Evolutionary conservation across 2,113 vertebrate species (phyloP).

Genomic region (Planiliza haematocheilus): DNA sequence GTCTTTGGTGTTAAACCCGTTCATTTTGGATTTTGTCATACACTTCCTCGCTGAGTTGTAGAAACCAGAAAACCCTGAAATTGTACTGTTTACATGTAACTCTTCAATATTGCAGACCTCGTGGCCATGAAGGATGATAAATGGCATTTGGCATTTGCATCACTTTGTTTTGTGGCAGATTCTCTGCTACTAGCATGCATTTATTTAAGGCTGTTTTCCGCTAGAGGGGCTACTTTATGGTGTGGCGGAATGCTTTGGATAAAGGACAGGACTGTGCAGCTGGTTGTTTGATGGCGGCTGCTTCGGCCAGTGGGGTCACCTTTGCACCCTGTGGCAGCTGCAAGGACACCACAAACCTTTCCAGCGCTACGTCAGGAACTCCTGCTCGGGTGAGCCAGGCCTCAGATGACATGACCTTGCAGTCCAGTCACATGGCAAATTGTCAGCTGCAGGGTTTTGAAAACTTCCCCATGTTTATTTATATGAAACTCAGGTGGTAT

Average conservation of each 20-base stretch:
- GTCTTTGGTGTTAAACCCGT: slow-evolving; percentile 82
- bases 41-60: slow-evolving; percentile 78
- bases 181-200: slow-evolving; percentile 68
- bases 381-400: slow-evolving; percentile 15
- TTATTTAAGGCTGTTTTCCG: slow-evolving; percentile 76
- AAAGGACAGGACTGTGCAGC: slow-evolving; percentile 61
- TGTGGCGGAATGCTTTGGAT: slow-evolving; percentile 57
- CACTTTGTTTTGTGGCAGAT: slow-evolving; percentile 78
- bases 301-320: slow-evolving; percentile 59
- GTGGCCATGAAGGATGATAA: slow-evolving; percentile 79
- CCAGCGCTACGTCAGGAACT: slow-evolving; percentile 25
- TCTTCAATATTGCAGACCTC: slow-evolving; percentile 78
- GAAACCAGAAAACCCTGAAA: slow-evolving; percentile 86
- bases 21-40: slow-evolving; percentile 83
- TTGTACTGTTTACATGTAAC: slow-evolving; percentile 85
- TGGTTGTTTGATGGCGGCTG: slow-evolving; percentile 68
- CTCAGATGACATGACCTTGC: slow-evolving; percentile 57
- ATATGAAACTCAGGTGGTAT: slow-evolving; percentile 63
- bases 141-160: slow-evolving; percentile 73
- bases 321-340: slow-evolving; percentile 64
- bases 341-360: slow-evolving; percentile 57
- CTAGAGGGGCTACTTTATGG: slow-evolving; percentile 65
- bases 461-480: slow-evolving; percentile 59
- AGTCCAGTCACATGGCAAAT: slow-evolving; percentile 38
- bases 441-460: slow-evolving; percentile 39